Evolutionary conservation across 2,797 vertebrate genomes (phyloP).

Genomic region (Lithobates pipiens): DNA sequence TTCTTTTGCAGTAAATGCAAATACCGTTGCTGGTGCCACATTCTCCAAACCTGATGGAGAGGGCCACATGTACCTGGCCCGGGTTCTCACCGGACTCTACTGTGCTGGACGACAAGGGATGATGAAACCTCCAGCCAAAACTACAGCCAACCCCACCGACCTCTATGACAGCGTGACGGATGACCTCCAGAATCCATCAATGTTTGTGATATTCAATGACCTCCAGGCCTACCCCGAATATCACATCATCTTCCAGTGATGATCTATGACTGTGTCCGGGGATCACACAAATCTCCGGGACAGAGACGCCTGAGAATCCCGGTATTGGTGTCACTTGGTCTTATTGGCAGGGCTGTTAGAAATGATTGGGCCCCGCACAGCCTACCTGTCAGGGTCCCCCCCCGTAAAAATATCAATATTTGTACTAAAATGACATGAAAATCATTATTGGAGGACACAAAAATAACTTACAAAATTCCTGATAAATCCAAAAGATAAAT

Average conservation of each 20-base stretch:
- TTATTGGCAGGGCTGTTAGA: no score
- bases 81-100: slow-evolving; percentile 83
- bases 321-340: no score
- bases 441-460: no score
- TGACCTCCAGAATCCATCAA: neutral
- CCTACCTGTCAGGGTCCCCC: no score
- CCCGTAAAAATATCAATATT: no score
- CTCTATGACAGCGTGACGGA: slow-evolving; percentile 78
- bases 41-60: slow-evolving; percentile 80
- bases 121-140: slow-evolving; percentile 77
- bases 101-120: slow-evolving; percentile 63
- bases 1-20: slow-evolving; percentile 85
- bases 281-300: no score
- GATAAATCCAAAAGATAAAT: no score
- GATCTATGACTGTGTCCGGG: no score
- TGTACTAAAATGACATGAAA: no score
- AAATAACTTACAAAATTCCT: no score
- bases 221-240: slow-evolving; percentile 89
- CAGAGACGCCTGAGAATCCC: no score
- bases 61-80: slow-evolving; percentile 85
- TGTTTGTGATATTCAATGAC: slow-evolving; percentile 88
- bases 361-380: no score
- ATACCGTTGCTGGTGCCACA: slow-evolving; percentile 72
- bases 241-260: slow-evolving; percentile 77
- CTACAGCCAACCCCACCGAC: neutral